These are phyloP conservation scores for Cheilosia vernalis DNA, from an alignment of 2,888 invertebrate species.

Conservation along the genomic window DNA sequence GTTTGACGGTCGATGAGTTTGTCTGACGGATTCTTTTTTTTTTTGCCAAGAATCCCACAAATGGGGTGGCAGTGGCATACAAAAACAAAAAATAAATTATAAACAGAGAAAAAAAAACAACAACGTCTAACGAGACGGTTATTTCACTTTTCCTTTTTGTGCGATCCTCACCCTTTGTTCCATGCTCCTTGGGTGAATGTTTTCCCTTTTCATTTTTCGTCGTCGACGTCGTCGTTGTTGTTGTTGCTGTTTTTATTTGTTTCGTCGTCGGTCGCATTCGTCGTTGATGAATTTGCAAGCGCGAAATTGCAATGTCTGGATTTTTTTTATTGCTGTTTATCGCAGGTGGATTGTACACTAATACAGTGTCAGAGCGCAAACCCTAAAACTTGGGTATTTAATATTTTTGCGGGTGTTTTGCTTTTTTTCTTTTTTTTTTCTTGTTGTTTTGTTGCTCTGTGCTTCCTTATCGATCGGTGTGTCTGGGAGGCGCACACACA, in stretches of 20 bases:
- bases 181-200: constrained; percentile 20
- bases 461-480: constrained; percentile 70
- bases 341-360: constrained; percentile 71
- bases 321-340: constrained; percentile 49
- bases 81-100: constrained; percentile 64
- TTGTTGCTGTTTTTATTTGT: constrained; percentile 64
- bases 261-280: constrained; percentile 53
- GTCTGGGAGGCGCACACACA: constrained; percentile 61
- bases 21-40: constrained; percentile 58
- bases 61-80: constrained; percentile 68
- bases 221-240: constrained; percentile 68
- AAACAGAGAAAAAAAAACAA: constrained; percentile 45
- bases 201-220: constrained; percentile 50
- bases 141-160: constrained; percentile 73
- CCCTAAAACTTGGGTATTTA: constrained; percentile 65
- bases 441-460: constrained; percentile 15
- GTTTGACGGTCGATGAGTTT: constrained; percentile 73
- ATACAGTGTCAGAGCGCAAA: constrained; percentile 43
- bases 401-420: constrained; percentile 46
- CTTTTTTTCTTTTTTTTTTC: constrained; percentile 22
- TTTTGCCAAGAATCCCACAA: constrained; percentile 56
- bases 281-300: constrained; percentile 68
- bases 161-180: constrained; percentile 47
- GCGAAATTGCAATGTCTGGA: constrained; percentile 73
- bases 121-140: constrained; percentile 71